Conservation (phyloP, 2,888 invertebrate species). For the Bombylius discolor region DNA sequence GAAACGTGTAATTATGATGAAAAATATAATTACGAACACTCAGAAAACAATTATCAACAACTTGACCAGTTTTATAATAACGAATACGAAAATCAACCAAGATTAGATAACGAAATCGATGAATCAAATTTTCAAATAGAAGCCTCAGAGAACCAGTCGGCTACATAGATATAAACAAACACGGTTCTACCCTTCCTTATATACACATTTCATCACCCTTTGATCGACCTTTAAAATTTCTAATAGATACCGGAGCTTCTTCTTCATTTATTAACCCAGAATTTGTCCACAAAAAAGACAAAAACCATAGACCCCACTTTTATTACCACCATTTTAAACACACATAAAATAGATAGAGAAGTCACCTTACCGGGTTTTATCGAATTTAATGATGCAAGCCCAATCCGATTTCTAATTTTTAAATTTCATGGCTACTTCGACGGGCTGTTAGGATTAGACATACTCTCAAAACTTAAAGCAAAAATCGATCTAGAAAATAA, state of each 20-base stretch:
- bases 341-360: conserved; percentile 5
- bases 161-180: conserved; percentile 10
- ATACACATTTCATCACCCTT: conserved; percentile 8
- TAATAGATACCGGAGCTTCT: conserved; percentile 10
- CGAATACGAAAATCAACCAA: background rate
- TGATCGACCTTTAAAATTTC: too few relatives aligned
- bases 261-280: conserved; percentile 11
- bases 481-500: conserved; percentile 4
- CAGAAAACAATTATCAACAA: background rate
- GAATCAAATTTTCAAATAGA: conserved; percentile 5
- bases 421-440: conserved; percentile 12
- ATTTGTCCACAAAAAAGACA: background rate
- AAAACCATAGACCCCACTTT: background rate
- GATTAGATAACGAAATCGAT: background rate
- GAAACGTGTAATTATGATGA: background rate
- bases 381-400: conserved; percentile 7
- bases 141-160: conserved; percentile 10
- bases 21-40: background rate
- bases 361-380: conserved; percentile 3
- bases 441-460: conserved; percentile 5
- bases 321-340: conserved; percentile 4
- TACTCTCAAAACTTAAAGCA: conserved; percentile 2
- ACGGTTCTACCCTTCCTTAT: conserved; percentile 7
- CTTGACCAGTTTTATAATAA: background rate
- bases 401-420: conserved; percentile 7